Evolutionary conservation across 2,113 vertebrate genomes (phyloP).

Genomic region (Picathartes gymnocephalus): DNA sequence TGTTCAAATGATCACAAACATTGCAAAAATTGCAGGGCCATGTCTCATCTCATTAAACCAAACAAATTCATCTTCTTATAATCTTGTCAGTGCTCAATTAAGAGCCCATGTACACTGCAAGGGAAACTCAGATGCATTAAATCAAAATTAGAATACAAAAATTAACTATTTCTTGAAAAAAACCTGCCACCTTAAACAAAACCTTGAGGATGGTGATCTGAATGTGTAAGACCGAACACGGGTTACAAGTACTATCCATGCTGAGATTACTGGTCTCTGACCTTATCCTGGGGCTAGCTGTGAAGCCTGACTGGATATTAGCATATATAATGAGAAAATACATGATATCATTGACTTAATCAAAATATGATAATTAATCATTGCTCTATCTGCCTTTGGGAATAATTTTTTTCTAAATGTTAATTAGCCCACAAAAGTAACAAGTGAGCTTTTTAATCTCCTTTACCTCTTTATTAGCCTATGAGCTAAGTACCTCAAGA

Average conservation of each 20-base stretch:
- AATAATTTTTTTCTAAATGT: slow-evolving; percentile 6
- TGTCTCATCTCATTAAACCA: background rate
- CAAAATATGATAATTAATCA: slow-evolving; percentile 58
- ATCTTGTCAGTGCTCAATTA: background rate
- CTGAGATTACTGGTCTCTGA: background rate
- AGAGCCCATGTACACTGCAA: background rate
- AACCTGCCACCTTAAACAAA: accelerated
- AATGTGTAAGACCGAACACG: background rate
- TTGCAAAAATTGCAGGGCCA: background rate
- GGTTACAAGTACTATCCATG: background rate
- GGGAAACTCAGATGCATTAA: background rate
- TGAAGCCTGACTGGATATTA: background rate
- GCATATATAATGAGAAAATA: slow-evolving; percentile 24
- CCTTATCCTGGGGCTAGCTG: background rate
- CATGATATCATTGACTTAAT: slow-evolving; percentile 34
- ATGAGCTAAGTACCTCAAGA: background rate
- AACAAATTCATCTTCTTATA: background rate
- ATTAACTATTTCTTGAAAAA: background rate
- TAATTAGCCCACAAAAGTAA: slow-evolving; percentile 40
- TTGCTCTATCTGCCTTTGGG: slow-evolving; percentile 25
- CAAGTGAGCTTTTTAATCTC: slow-evolving; percentile 3
- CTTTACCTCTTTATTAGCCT: slow-evolving; percentile 28
- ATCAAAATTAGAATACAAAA: background rate
- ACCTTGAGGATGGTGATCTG: background rate
- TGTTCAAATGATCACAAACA: background rate